phyloP scores from a whole-genome alignment of 2,113 vertebrate genomes.

The Calyptommatus sinebrachiatus region DNA sequence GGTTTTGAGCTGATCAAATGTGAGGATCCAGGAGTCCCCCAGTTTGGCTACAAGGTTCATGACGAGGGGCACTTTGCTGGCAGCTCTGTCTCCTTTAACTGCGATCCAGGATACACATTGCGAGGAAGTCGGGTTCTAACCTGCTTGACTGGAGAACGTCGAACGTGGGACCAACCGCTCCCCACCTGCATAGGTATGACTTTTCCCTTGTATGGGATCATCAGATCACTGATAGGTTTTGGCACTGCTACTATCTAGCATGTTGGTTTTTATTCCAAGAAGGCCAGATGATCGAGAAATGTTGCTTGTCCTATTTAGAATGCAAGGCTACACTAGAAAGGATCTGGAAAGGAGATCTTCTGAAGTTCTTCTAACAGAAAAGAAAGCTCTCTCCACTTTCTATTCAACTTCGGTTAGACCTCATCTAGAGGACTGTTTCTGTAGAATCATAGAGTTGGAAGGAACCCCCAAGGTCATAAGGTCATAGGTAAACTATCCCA shows the following conservation, averaged over 20 bases:
- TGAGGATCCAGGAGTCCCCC: slow-evolving; percentile 91
- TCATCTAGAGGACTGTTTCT: no score
- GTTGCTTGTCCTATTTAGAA: neutral
- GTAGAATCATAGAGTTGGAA: no score
- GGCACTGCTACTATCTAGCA: no score
- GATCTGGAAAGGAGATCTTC: no score
- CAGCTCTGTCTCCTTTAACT: slow-evolving; percentile 89
- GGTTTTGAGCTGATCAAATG: slow-evolving; percentile 96
- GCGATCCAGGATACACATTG: slow-evolving; percentile 90
- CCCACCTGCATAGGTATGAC: slow-evolving; percentile 89
- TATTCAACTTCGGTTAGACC: no score
- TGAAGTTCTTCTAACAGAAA: no score
- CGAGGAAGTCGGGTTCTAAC: slow-evolving; percentile 81
- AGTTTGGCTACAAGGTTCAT: slow-evolving; percentile 91
- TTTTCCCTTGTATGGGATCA: neutral
- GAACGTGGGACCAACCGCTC: slow-evolving; percentile 91
- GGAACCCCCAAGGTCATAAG: no score
- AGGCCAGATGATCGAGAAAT: neutral
- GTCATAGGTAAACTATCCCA: no score
- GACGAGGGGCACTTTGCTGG: slow-evolving; percentile 97
- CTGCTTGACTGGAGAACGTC: slow-evolving; percentile 90
- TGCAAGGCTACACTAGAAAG: no score
- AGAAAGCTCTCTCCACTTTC: no score
- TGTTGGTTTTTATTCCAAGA: no score
- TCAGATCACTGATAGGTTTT: neutral